Base-by-base conservation (phyloP, 2,888 invertebrate species). In the Caprella mutica region DNA sequence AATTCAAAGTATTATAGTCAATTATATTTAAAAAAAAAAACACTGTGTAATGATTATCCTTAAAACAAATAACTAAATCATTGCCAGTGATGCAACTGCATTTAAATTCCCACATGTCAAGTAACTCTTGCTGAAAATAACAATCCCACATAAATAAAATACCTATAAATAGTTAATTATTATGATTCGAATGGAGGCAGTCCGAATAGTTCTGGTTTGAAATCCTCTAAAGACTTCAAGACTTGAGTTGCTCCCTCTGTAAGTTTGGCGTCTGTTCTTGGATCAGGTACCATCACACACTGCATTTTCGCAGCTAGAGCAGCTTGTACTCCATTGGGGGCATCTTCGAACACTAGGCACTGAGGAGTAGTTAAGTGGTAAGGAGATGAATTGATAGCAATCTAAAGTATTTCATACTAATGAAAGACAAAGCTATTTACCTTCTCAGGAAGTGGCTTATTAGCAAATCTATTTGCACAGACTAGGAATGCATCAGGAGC, bases 301-400 rank as follows among this genome's bases (percentile, higher is more conserved):
- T 87, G 87, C 91, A 92, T 93, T 5, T 84, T 85, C 0, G 92
- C 91, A 21, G 79, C 77, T 21, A 78, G 69, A 0, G 83, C 91
- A 0, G 86, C 86, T 33, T 79, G 77, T 0, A 91, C 88, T 1
- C 94, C 93, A 72, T 89, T 90, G 0, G 86, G 85, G 0, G 93
- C 86, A 74, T 94, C 94, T 75, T 94, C 94, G 71, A 92, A 88
- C 3, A 90, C 91, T 61, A 92, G 73, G 69, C 87, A 86, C 82
- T 84, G 74, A 19, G 19, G 21, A 38, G n/a, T 17, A 38, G 9
- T 35, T 12, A 35, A 35, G 35, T 35, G 35, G n/a, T n/a, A n/a
- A n/a, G n/a, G n/a, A n/a, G n/a, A n/a, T n/a, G n/a, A n/a, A n/a
- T n/a, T n/a, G n/a, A n/a, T n/a, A n/a, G n/a, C n/a, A n/a, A n/a